Evolutionary conservation across 2,113 vertebrate species (phyloP).

Genomic region (Phalacrocorax carbo): DNA sequence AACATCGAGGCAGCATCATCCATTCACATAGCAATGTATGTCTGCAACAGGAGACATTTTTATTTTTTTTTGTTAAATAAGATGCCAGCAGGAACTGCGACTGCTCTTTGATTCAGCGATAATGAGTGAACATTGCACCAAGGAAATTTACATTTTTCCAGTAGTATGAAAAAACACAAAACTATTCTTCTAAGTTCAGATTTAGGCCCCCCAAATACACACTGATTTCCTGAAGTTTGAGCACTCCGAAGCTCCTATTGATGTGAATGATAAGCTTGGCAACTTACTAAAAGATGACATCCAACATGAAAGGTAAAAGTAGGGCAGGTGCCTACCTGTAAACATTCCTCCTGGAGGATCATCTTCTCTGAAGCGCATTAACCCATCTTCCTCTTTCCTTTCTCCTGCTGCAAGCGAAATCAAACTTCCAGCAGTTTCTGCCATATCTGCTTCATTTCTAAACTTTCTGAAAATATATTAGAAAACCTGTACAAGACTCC

Average conservation of each 20-base stretch:
- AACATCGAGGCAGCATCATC: neutral
- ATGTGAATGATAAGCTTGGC: neutral
- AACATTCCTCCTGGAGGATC: neutral
- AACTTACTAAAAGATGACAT: conserved; percentile 8
- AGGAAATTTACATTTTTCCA: conserved; percentile 31
- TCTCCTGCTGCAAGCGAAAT: neutral
- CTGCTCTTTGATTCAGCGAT: conserved; percentile 57
- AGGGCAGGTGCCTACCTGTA: neutral
- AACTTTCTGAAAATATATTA: conserved; percentile 21
- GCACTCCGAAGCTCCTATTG: neutral
- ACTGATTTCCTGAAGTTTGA: conserved; percentile 7
- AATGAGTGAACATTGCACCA: conserved; percentile 24
- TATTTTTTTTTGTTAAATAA: conserved; percentile 22
- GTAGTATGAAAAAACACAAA: neutral
- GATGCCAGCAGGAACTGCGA: conserved; percentile 39
- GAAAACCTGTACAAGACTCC: neutral
- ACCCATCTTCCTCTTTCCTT: neutral
- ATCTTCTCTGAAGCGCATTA: neutral
- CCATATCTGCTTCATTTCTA: neutral
- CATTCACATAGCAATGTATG: neutral
- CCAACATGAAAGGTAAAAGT: neutral
- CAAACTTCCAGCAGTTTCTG: conserved; percentile 4
- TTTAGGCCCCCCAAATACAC: neutral
- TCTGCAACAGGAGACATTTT: neutral
- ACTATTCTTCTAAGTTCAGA: neutral